Evolutionary conservation across 64 coral and sea anemone genomes (phyloP).

Genomic region (Orbicella faveolata): DNA sequence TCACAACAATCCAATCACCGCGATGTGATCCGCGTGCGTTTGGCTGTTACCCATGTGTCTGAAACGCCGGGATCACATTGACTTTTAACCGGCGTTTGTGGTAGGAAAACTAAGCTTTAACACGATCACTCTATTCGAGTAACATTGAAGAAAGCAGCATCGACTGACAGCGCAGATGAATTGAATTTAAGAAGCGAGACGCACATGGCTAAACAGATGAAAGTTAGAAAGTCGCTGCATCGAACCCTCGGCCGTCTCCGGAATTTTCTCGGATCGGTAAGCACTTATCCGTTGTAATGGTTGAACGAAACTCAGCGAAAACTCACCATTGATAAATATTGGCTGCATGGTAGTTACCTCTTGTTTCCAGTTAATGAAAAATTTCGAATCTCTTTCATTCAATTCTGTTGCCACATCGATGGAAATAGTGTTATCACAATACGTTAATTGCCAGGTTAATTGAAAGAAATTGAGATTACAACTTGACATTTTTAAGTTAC

Average conservation of each 20-base stretch:
- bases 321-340: background rate
- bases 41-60: background rate
- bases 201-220: conserved; percentile 13
- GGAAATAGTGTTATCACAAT: too few species aligned
- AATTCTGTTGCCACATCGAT: too few species aligned
- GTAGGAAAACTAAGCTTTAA: background rate
- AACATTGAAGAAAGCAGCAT: background rate
- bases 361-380: too few species aligned
- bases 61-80: background rate
- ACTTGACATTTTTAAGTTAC: too few species aligned
- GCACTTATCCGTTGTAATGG: background rate
- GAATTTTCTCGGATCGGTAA: conserved; percentile 6
- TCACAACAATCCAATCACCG: background rate
- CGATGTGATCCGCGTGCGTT: background rate
- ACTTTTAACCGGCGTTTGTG: too few species aligned
- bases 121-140: background rate
- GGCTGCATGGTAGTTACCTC: background rate
- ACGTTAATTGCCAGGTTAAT: too few species aligned
- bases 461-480: too few species aligned
- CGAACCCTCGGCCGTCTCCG: background rate
- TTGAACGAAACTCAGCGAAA: background rate
- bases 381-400: too few species aligned
- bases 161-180: background rate
- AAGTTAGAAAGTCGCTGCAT: background rate
- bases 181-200: background rate